These are phyloP conservation scores for Zosterops pallidus DNA, from an alignment of 2,113 vertebrate genomes.

Conservation along the genomic window DNA sequence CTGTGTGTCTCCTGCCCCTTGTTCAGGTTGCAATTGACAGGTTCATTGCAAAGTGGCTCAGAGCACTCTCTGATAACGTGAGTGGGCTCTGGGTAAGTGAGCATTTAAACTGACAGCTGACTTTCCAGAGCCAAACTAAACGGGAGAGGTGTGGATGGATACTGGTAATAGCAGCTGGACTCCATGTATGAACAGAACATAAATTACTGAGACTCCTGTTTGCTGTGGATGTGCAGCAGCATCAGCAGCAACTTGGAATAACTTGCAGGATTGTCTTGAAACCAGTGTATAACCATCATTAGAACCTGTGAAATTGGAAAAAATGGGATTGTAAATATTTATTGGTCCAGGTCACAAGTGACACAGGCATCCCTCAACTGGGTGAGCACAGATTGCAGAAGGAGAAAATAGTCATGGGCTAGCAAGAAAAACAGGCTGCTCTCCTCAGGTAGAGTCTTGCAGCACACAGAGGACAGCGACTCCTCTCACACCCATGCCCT, in stretches of 20 bases:
- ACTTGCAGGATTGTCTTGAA: background rate
- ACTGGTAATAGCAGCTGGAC: background rate
- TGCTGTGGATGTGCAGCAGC: background rate
- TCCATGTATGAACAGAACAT: background rate
- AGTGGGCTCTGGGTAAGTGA: background rate
- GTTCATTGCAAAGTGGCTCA: conserved; percentile 14
- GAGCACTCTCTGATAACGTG: background rate
- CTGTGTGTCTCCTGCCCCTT: background rate
- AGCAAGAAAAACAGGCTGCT: background rate
- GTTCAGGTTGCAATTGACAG: background rate
- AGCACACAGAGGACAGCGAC: background rate
- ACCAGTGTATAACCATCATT: background rate
- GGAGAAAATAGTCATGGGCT: background rate
- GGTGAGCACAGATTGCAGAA: background rate
- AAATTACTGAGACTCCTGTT: background rate
- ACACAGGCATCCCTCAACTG: background rate
- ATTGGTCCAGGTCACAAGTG: background rate
- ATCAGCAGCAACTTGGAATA: background rate
- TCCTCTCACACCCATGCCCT: background rate
- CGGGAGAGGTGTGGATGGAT: background rate
- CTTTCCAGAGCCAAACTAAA: background rate
- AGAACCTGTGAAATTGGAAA: background rate
- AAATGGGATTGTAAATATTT: background rate
- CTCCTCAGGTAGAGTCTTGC: background rate
- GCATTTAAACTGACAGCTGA: conserved; percentile 2